Percentiles rank a stretch among this genome's conserved stretches.
Evolutionary conservation across 2,797 vertebrate species (phyloP).

Genomic region (Heteromormyrus szaboi): DNA sequence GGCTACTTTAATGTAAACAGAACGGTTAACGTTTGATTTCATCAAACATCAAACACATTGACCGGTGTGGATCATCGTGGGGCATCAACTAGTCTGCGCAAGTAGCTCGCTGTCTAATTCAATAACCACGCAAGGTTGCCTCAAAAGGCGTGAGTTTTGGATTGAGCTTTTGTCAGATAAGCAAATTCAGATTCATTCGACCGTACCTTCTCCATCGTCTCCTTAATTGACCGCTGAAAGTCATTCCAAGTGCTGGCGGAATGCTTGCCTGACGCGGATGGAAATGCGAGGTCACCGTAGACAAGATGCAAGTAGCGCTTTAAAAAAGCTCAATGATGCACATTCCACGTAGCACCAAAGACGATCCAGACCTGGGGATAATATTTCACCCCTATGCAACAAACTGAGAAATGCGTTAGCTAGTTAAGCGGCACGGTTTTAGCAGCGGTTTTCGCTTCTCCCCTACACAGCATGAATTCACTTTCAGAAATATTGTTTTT

Average conservation of each 20-base stretch:
- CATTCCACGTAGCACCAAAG: conserved; percentile 58
- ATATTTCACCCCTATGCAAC: neutral
- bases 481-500: neutral
- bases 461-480: neutral
- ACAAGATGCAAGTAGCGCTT: conserved; percentile 59
- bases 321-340: conserved; percentile 59
- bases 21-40: conserved; percentile 11
- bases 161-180: conserved; percentile 19
- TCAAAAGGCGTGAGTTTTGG: conserved; percentile 18
- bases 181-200: conserved; percentile 11
- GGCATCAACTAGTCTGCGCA: conserved; percentile 9
- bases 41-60: neutral
- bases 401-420: neutral
- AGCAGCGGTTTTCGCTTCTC: neutral
- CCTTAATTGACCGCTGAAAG: conserved; percentile 12
- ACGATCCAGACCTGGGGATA: conserved; percentile 56
- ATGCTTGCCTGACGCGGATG: conserved; percentile 37
- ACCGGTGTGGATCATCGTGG: neutral
- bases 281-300: conserved; percentile 49
- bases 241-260: conserved; percentile 18
- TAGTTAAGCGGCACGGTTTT: neutral
- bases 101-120: conserved; percentile 6
- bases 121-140: neutral
- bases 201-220: conserved; percentile 9
- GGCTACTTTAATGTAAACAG: neutral